A percentile compares a stretch with the other conserved stretches of the same genome.
Evolutionary conservation across 2,113 vertebrate genomes (phyloP).

Genomic region (Oreochromis tanganicae): DNA sequence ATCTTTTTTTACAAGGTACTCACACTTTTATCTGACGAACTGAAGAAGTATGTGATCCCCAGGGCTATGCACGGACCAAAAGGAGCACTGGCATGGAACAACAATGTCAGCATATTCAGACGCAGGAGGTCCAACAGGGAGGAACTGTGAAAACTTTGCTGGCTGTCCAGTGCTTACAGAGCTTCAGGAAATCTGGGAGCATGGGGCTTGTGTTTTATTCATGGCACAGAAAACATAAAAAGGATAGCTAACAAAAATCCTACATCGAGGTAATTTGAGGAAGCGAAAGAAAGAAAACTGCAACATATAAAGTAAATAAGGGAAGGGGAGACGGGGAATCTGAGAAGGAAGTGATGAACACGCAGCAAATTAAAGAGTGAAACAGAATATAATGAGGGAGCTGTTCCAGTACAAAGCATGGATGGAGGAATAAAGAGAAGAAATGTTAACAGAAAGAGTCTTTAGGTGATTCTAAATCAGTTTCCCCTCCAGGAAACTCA

Average conservation of each 20-base stretch:
- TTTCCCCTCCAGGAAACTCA: neutral
- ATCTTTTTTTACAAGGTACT: neutral
- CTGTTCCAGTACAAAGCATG: neutral
- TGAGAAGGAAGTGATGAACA: neutral
- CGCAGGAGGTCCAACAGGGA: neutral
- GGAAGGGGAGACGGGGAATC: neutral
- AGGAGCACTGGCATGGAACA: constrained; percentile 18
- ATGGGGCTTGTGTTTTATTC: constrained; percentile 50
- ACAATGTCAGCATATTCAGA: constrained; percentile 40
- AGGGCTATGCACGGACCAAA: constrained; percentile 4
- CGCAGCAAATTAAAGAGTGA: neutral
- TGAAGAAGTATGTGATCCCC: neutral
- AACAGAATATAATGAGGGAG: neutral
- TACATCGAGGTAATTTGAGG: neutral
- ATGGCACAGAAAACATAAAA: constrained; percentile 33
- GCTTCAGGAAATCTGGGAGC: constrained; percentile 26
- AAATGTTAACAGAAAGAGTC: neutral
- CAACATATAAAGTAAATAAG: neutral
- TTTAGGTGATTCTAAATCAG: neutral
- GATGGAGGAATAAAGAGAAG: neutral
- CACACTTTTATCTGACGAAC: neutral
- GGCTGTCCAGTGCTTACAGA: constrained; percentile 13
- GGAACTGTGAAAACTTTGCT: constrained; percentile 2
- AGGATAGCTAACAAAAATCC: neutral
- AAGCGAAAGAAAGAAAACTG: neutral